Conservation (phyloP, 2,888 invertebrate species). For the Brachyopa scutellaris region DNA sequence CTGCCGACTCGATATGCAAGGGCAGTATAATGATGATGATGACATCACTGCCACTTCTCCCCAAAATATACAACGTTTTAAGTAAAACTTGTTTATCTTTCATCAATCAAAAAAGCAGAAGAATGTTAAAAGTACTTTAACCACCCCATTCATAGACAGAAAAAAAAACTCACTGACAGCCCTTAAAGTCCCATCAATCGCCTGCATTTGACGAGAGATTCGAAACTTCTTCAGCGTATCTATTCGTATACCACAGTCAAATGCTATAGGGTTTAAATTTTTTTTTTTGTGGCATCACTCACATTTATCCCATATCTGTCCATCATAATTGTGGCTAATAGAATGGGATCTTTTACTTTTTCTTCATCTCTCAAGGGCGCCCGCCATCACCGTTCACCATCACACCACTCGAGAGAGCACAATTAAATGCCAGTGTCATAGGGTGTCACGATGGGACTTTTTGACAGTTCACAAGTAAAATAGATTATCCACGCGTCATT, state of each 20-base stretch:
- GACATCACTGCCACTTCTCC: constrained; percentile 42
- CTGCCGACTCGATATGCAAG: constrained; percentile 8
- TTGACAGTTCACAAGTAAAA: constrained; percentile 69
- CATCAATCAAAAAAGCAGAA: constrained; percentile 62
- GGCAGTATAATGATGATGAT: constrained; percentile 39
- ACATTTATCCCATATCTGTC: constrained; percentile 71
- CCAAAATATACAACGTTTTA: constrained; percentile 30
- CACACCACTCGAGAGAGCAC: constrained; percentile 1
- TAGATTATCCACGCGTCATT: constrained; percentile 62
- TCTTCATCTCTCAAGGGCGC: constrained; percentile 23
- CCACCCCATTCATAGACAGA: constrained; percentile 31
- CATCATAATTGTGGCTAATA: constrained; percentile 69
- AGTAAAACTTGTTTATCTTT: constrained; percentile 70
- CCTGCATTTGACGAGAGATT: constrained; percentile 58
- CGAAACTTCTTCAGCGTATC: constrained; percentile 13
- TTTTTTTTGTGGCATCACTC: constrained; percentile 48
- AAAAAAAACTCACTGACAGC: constrained; percentile 51
- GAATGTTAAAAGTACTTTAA: constrained; percentile 48
- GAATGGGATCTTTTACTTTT: constrained; percentile 55
- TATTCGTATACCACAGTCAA: constrained; percentile 12
- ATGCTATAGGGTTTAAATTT: neutral
- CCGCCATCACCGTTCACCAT: neutral
- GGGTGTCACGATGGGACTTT: constrained; percentile 37
- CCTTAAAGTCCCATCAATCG: constrained; percentile 68
- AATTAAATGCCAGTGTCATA: constrained; percentile 61